Evolutionary conservation across 1,140 invertebrate genomes (phyloP), one percentile per base, ranked within the genome.

Genomic region (Anastatus disparis): DNA sequence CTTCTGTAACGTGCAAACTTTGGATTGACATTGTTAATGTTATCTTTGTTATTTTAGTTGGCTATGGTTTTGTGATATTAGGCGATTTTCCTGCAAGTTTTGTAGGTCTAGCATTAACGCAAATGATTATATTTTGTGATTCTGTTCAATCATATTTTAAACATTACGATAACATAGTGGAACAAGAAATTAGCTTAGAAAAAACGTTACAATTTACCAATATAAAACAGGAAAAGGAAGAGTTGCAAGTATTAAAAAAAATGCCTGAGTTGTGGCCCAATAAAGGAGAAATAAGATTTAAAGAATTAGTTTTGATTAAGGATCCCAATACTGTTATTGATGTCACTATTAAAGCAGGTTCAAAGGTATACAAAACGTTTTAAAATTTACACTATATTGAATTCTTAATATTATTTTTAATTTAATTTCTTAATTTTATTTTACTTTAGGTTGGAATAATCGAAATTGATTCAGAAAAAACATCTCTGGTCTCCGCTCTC

Each of bases 381-480:
- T n/a, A n/a, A n/a, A n/a, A n/a, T n/a, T n/a, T n/a, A n/a, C n/a
- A n/a, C n/a, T n/a, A n/a, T n/a, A n/a, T n/a, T n/a, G n/a, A n/a
- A n/a, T n/a, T n/a, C n/a, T n/a, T n/a, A n/a, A n/a, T n/a, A n/a
- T n/a, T n/a, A n/a, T n/a, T n/a, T n/a, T n/a, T n/a, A n/a, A n/a
- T n/a, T n/a, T n/a, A n/a, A n/a, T n/a, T 48, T 48, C 6, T 20
- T 48, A 15, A 15, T 48, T 15, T 15, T 48, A 48, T 26, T 52
- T n/a, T 27, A 12, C 12, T 46, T 62, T n/a, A 89, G 89, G 86
- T 90, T 75, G 91, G 90, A 38, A 89, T 92, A 70, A 90, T 91
- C 64, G 92, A 92, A 29, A 93, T 91, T 7, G 94, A 94, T 3
- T 93, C 94, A 55, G 93, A 93, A 2, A 94, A 94, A 81, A 91